These are phyloP conservation scores for Cynopterus sphinx DNA, from an alignment of 2,797 vertebrate genomes.

Conservation along the genomic window DNA sequence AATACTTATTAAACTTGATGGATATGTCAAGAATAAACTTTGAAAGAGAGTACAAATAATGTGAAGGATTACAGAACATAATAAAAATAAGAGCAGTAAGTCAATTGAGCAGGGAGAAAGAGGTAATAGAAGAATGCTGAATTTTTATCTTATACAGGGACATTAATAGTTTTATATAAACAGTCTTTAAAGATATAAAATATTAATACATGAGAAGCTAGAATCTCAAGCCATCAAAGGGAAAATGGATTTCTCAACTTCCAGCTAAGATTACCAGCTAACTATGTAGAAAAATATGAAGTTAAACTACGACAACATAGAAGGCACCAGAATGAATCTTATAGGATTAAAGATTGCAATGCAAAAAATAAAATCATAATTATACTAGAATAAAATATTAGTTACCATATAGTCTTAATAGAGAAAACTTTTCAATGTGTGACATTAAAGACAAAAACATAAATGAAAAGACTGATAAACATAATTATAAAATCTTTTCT, in stretches of 20 bases:
- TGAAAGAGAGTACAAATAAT: background rate
- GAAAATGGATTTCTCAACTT: slow-evolving; percentile 1
- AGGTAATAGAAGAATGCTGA: background rate
- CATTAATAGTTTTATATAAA: slow-evolving; percentile 13
- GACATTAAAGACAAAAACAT: slow-evolving; percentile 17
- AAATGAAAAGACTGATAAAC: slow-evolving; percentile 29
- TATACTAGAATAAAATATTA: slow-evolving; percentile 12
- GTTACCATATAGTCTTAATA: background rate
- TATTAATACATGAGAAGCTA: background rate
- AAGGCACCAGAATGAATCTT: background rate
- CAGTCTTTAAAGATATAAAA: slow-evolving; percentile 3
- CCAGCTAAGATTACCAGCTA: slow-evolving; percentile 34
- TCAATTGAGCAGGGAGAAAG: background rate
- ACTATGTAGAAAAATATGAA: slow-evolving; percentile 19
- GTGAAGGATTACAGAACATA: background rate
- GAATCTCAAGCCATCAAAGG: slow-evolving; percentile 5
- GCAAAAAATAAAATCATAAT: background rate
- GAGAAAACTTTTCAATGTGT: slow-evolving; percentile 24
- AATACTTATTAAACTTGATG: background rate
- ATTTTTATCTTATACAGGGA: background rate
- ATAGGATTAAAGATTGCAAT: slow-evolving; percentile 13
- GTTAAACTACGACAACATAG: background rate
- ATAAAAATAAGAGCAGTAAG: slow-evolving; percentile 8
- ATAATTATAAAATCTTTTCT: background rate
- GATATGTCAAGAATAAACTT: slow-evolving; percentile 19